Evolutionary conservation across 2,888 invertebrate species (phyloP), one percentile per base, ranked within the genome.

Genomic region (Oeneis ivallda): DNA sequence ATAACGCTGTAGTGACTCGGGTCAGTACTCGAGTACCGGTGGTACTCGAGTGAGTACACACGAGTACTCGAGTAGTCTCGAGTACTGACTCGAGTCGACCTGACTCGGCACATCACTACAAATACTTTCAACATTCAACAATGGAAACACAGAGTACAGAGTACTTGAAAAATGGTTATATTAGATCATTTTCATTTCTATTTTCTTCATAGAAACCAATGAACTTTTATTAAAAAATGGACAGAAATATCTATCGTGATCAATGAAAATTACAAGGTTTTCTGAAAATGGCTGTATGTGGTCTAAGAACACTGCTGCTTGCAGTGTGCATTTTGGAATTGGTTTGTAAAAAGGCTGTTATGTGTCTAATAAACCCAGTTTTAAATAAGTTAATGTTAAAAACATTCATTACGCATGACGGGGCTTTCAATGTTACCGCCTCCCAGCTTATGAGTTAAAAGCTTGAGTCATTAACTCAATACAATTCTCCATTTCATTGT

Each of bases 281-380:
- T 60, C n/a, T 71, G 72, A 82, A 79, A 78, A 92, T 92, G 91
- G 91, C 90, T 76, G 86, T 92, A 82, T 92, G 91, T 80, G 86
- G 89, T 70, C 75, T 91, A 65, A 81, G 92, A 76, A 91, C 89
- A 64, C 77, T 90, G 75, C 79, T 91, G 76, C 79, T 92, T 76
- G 89, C 89, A 71, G 86, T 91, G 71, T 92, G 91, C 80, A 83
- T 90, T 73, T 78, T 92, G 59, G 86, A 91, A 79, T 75, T 92
- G 88, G 92, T 91, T 83, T 68, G 85, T 66, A 54, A 58, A 53
- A 19, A 37, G 32, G 32, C 37, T 52, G 13, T 37, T 57, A 13
- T 52, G 57, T 61, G 10, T 32, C 2, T 45, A 26, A 11, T 32
- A 53, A 9, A 62, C 65, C 57, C 65, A 34, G n/a, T 62, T 13